phyloP scores from a whole-genome alignment of 2,888 invertebrate species.

The Altica lythri region DNA sequence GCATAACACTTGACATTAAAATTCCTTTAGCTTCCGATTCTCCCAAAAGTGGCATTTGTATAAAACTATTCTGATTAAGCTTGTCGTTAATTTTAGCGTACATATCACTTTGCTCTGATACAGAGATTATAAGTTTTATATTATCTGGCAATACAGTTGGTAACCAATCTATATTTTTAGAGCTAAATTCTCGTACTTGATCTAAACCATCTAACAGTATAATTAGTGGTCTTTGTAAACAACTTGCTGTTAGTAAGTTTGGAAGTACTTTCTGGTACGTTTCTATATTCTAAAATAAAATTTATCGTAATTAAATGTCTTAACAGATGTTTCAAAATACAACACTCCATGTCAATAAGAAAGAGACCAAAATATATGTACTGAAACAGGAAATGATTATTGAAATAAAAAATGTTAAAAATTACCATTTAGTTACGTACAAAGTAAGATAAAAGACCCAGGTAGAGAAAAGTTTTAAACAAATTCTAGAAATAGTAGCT shows the following conservation, averaged over 20 bases:
- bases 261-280: slow-evolving; percentile 69
- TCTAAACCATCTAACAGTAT: slow-evolving; percentile 80
- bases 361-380: no score
- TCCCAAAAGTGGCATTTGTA: slow-evolving; percentile 60
- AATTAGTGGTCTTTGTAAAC: slow-evolving; percentile 66
- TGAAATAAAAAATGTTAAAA: no score
- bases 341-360: no score
- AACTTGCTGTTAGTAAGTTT: slow-evolving; percentile 61
- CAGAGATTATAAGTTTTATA: slow-evolving; percentile 77
- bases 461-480: no score
- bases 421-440: no score
- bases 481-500: no score
- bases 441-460: no score
- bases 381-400: no score
- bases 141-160: slow-evolving; percentile 73
- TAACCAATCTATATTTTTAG: slow-evolving; percentile 74
- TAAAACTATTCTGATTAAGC: slow-evolving; percentile 49
- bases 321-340: no score
- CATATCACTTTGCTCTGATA: slow-evolving; percentile 61
- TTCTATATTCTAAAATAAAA: slow-evolving; percentile 71
- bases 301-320: no score
- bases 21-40: slow-evolving; percentile 61
- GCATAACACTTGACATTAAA: slow-evolving; percentile 62
- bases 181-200: slow-evolving; percentile 63
- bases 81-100: slow-evolving; percentile 53